phyloP scores from a whole-genome alignment of 2,888 invertebrate species.

The Strigamia crassipes region DNA sequence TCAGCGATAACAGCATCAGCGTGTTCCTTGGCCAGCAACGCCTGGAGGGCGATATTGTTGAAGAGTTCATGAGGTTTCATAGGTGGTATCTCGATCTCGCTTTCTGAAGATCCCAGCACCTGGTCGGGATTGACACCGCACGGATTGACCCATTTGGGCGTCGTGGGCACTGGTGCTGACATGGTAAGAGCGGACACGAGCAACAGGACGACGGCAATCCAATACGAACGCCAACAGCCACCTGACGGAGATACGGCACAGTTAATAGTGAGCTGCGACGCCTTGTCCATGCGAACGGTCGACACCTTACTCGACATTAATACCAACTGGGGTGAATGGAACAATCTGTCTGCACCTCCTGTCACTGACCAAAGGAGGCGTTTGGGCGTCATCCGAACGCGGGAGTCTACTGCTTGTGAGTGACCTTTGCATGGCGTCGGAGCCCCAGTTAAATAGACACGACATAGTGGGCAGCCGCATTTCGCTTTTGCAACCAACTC shows the following conservation, averaged over 20 bases:
- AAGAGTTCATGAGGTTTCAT: slow-evolving; percentile 48
- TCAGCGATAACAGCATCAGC: slow-evolving; percentile 49
- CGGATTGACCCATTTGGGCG: slow-evolving; percentile 51
- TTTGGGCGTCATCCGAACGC: slow-evolving; percentile 11
- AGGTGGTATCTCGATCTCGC: slow-evolving; percentile 45
- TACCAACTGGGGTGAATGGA: slow-evolving; percentile 2
- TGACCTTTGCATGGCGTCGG: slow-evolving; percentile 16
- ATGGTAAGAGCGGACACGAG: slow-evolving; percentile 19
- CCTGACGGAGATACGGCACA: slow-evolving; percentile 6
- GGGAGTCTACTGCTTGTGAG: slow-evolving; percentile 16
- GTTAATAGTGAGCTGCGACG: not conserved
- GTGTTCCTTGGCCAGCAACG: slow-evolving; percentile 49
- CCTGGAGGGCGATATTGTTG: slow-evolving; percentile 48
- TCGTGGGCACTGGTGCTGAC: slow-evolving; percentile 10
- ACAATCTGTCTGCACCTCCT: not conserved
- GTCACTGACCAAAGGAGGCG: slow-evolving; percentile 16
- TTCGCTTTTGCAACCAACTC: not conserved
- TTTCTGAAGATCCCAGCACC: slow-evolving; percentile 21
- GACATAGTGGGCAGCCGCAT: slow-evolving; percentile 21
- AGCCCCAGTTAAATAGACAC: slow-evolving; percentile 11
- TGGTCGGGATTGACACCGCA: slow-evolving; percentile 49
- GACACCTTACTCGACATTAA: slow-evolving; percentile 21
- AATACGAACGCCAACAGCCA: not conserved
- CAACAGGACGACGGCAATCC: slow-evolving; percentile 8
- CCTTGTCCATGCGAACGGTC: not conserved